These are phyloP conservation scores for Pholis gunnellus DNA, from an alignment of 2,113 vertebrate genomes.

Conservation along the genomic window DNA sequence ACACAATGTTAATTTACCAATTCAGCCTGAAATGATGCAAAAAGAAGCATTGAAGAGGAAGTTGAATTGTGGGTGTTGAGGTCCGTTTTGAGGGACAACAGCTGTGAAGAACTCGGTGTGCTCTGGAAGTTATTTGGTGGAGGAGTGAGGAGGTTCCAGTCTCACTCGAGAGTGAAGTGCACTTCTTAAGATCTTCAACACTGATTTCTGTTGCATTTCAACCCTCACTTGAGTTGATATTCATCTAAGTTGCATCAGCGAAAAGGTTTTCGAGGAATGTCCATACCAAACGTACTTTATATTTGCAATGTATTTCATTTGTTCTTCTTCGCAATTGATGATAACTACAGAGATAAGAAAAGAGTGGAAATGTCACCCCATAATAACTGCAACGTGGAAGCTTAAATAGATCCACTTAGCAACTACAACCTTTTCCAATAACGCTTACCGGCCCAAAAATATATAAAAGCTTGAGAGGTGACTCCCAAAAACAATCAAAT, in stretches of 20 bases:
- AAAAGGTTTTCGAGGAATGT: too few species aligned
- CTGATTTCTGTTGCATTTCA: too few species aligned
- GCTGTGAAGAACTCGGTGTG: background rate
- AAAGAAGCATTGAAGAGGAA: background rate
- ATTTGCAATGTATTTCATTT: too few species aligned
- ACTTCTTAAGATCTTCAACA: too few species aligned
- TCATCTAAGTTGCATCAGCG: too few species aligned
- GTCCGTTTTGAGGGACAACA: background rate
- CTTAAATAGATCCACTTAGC: background rate
- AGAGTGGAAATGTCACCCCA: slow-evolving; percentile 21
- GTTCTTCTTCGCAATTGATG: background rate
- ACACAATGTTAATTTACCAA: background rate
- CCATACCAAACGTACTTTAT: too few species aligned
- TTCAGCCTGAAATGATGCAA: background rate
- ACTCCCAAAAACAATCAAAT: background rate
- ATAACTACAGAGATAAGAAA: slow-evolving; percentile 9
- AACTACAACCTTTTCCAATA: background rate
- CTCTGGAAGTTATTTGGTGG: background rate
- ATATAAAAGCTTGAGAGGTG: background rate
- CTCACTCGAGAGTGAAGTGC: too few species aligned
- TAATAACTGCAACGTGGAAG: background rate
- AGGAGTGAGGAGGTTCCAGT: too few species aligned
- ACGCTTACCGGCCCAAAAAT: background rate
- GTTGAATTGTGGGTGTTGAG: background rate
- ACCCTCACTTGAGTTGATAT: too few species aligned